A percentile compares a stretch with the other conserved stretches of the same genome.
phyloP scores from a whole-genome alignment of 2,797 vertebrate species.

The Danio choprae region DNA sequence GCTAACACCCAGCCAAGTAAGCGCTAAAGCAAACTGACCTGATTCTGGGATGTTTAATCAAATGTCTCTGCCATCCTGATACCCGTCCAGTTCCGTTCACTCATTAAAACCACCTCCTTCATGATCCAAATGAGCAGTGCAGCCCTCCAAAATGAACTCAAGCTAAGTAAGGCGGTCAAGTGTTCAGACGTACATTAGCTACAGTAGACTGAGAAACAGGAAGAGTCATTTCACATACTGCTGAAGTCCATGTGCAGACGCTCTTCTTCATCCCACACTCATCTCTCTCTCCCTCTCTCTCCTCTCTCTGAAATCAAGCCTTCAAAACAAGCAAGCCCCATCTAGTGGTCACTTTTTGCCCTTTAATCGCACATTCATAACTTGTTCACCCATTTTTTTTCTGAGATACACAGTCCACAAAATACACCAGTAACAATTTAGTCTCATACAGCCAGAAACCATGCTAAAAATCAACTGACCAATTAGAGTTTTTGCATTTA shows the following conservation, averaged over 20 bases:
- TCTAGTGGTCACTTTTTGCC: constrained; percentile 73
- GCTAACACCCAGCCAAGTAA: background rate
- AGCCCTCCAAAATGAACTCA: constrained; percentile 25
- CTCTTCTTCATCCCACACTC: constrained; percentile 50
- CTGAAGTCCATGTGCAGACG: constrained; percentile 70
- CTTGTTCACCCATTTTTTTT: background rate
- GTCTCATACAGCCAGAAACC: too few species aligned
- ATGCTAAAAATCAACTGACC: too few species aligned
- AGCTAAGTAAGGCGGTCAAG: constrained; percentile 38
- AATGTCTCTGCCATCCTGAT: background rate
- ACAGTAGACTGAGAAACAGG: constrained; percentile 39
- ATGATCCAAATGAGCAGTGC: constrained; percentile 18
- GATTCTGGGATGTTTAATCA: background rate
- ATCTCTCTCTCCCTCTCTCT: constrained; percentile 57
- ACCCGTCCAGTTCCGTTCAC: background rate
- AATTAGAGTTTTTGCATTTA: too few species aligned
- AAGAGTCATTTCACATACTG: constrained; percentile 56
- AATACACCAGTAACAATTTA: background rate
- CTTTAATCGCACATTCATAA: background rate
- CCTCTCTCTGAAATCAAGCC: constrained; percentile 17
- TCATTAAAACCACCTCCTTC: constrained; percentile 21
- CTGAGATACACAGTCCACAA: background rate
- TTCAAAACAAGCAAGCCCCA: constrained; percentile 74
- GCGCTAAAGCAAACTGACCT: constrained; percentile 15
- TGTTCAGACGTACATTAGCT: background rate